These are phyloP conservation scores for Cyclophora albipunctata DNA, from an alignment of 2,888 invertebrate genomes.

Conservation along the genomic window DNA sequence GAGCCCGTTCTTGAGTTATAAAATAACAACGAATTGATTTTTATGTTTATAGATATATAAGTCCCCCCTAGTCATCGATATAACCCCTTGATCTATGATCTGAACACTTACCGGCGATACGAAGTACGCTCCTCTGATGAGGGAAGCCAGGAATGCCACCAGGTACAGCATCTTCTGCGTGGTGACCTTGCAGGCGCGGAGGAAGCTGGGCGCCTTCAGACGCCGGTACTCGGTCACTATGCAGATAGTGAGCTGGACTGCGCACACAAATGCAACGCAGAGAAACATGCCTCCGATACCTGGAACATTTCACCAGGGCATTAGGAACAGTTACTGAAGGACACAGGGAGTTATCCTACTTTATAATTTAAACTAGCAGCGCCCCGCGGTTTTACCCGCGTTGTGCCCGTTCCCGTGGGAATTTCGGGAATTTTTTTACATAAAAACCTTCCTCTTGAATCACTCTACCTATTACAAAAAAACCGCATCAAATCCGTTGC, in stretches of 20 bases:
- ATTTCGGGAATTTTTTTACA: too few relatives aligned
- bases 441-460: too few relatives aligned
- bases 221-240: conserved; percentile 87
- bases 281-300: conserved; percentile 86
- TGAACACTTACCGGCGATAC: conserved; percentile 84
- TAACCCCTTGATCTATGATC: too few relatives aligned
- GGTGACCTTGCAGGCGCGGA: conserved; percentile 89
- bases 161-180: conserved; percentile 93
- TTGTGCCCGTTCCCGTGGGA: too few relatives aligned
- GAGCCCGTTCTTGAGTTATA: too few relatives aligned
- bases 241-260: conserved; percentile 89
- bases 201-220: conserved; percentile 87
- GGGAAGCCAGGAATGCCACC: conserved; percentile 89
- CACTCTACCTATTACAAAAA: too few relatives aligned
- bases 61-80: too few relatives aligned
- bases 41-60: too few relatives aligned
- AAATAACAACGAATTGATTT: too few relatives aligned
- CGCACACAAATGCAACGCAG: conserved; percentile 87
- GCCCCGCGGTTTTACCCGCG: too few relatives aligned
- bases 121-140: conserved; percentile 91
- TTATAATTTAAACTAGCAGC: background rate
- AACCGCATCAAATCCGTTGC: too few relatives aligned
- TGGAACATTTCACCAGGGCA: conserved; percentile 24
- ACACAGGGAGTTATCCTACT: background rate
- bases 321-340: background rate